Evolutionary conservation across 2,797 vertebrate genomes (phyloP), one percentile per base, ranked within the genome.

Genomic region (Enteromius unitaeniatus): DNA sequence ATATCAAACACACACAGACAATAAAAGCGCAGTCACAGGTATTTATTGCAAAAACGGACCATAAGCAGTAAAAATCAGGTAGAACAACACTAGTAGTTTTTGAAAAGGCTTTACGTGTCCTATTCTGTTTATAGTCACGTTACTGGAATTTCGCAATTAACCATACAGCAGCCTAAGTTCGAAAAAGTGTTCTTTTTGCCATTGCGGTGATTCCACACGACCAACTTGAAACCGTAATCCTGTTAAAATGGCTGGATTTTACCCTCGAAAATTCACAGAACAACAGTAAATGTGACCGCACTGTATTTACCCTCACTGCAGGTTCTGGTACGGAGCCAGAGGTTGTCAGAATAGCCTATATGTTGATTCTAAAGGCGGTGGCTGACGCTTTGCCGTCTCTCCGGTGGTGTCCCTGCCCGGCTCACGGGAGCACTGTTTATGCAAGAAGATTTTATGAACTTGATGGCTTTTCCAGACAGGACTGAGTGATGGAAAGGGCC

Each of bases 381-480:
- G 85, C 89, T 84, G 58, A 78, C 49, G 42, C 79, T 76, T 88
- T 83, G 77, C 81, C 1, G 47, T 78, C 73, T 88, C 70, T 85
- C 69, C 81, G 37, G 79, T 85, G 84, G 70, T 51, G 77, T 85
- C 69, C 49, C 78, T 86, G 86, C 88, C 87, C 88, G 62, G 86
- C 82, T 62, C 91, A 70, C 53, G 53, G 85, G 78, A 92, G 88
- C 89, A 89, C 88, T 93, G 93, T 94, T 94, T 95, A 90, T 91
- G 89, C 91, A 90, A 93, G 91, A 86, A 88, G 84, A 87, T 88
- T 95, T 95, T 93, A 94, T 87, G 89, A 89, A 73, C 87, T 10
- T 95, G 93, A 96, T 95, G 91, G 87, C 84, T 95, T 95, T 95
- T 93, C 92, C 95, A 95, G 94, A 93, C 87, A 88, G 88, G 42